Percentiles rank a stretch among this genome's conserved stretches.
Evolutionary conservation across 2,888 invertebrate species (phyloP).

Genomic region (Stenoptilia bipunctidactyla): DNA sequence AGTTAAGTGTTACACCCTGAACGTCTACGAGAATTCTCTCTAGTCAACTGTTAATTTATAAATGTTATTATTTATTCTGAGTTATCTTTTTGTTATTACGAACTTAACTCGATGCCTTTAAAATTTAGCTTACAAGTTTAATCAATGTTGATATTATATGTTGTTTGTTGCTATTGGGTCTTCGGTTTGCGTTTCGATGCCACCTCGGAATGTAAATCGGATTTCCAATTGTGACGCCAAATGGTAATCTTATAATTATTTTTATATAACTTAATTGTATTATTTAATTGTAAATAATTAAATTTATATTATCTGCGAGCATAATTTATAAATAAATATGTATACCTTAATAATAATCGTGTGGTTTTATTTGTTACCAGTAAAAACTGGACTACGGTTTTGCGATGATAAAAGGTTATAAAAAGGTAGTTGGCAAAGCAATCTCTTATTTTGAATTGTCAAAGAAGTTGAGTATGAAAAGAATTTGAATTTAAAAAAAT

Average conservation of each 20-base stretch:
- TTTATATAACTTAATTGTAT: slow-evolving; percentile 64
- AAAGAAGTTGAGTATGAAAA: too few species aligned
- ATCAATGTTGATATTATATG: slow-evolving; percentile 44
- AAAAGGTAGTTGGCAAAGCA: too few species aligned
- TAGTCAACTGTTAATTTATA: slow-evolving; percentile 60
- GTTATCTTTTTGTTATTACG: slow-evolving; percentile 29
- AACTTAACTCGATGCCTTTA: slow-evolving; percentile 55
- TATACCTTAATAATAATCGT: slow-evolving; percentile 51
- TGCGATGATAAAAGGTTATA: too few species aligned
- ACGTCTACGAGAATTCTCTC: slow-evolving; percentile 59
- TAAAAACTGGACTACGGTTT: too few species aligned
- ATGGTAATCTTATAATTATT: slow-evolving; percentile 46
- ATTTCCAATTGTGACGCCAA: slow-evolving; percentile 23
- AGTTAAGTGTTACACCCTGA: slow-evolving; percentile 66
- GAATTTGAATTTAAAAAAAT: too few species aligned
- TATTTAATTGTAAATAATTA: slow-evolving; percentile 69
- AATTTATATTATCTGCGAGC: slow-evolving; percentile 67
- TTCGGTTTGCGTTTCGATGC: slow-evolving; percentile 31
- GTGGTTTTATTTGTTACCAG: too few species aligned
- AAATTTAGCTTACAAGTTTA: slow-evolving; percentile 52
- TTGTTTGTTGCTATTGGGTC: slow-evolving; percentile 22
- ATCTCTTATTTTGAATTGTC: too few species aligned
- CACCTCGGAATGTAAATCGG: slow-evolving; percentile 37
- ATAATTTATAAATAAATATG: slow-evolving; percentile 70
- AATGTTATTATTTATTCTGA: slow-evolving; percentile 41